Evolutionary conservation across 2,888 invertebrate species (phyloP), one percentile per base, ranked within the genome.

Genomic region (Trissoscelio sp.): DNA sequence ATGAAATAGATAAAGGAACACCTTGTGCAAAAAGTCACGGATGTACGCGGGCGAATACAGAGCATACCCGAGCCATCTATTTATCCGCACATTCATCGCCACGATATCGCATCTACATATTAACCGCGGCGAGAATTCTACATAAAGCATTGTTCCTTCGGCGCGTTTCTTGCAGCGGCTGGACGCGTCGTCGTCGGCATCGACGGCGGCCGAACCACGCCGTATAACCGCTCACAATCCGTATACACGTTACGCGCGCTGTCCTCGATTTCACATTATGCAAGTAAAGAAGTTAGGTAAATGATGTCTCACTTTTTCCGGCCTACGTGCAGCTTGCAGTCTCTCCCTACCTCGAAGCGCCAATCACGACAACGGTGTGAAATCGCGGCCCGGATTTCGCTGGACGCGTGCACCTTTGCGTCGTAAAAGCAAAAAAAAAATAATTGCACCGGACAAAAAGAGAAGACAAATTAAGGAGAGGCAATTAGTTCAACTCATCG

Each of bases 301-400:
- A 81, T 79, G 82, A 87, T 80, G 87, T 84, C 87, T 85, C 85
- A 86, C 84, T 74, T 74, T 74, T 87, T 89, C 87, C 88, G 87
- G 86, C 82, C 79, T 62, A 51, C 69, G 74, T 74, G 84, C 83
- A 84, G 84, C 84, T 85, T 85, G 87, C 87, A 83, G 81, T n/a
- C 83, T 84, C 85, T 80, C 83, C 81, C 84, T 83, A 84, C 85
- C 84, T 82, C 84, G 83, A 82, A 84, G 83, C 85, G 83, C 84
- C 85, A 83, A 87, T 88, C 87, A 85, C 84, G 79, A 82, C 83
- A 79, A 79, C 85, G 83, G 84, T 81, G 85, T 85, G 85, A 88
- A 88, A 86, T 87, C 86, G 85, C 84, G 83, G 66, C 78, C 80
- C 73, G 60, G 77, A 83, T 77, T 83, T 78, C 77, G 73, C 70